A percentile compares a stretch with the other conserved stretches of the same genome.
Conservation (phyloP, 2,888 invertebrate genomes). For the Spodoptera picta region DNA sequence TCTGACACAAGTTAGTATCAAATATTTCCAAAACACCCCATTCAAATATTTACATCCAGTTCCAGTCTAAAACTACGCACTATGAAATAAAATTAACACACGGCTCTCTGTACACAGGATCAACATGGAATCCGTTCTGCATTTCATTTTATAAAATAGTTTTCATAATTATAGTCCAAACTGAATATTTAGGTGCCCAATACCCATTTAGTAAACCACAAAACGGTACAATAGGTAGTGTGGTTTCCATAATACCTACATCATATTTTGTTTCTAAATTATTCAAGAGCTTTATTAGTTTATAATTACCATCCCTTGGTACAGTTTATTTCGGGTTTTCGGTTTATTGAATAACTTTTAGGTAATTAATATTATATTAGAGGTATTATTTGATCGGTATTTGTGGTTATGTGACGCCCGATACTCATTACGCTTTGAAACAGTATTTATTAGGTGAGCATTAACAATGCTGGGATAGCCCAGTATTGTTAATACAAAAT, state of each 20-base stretch:
- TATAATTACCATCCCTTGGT: conserved; percentile 18
- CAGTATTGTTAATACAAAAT: too few species aligned
- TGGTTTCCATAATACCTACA: conserved; percentile 15
- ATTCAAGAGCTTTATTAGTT: conserved; percentile 30
- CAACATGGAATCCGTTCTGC: not conserved
- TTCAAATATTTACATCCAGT: too few species aligned
- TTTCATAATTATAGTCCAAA: not conserved
- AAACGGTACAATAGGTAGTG: conserved; percentile 13
- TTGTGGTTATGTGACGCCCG: conserved; percentile 1
- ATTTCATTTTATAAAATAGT: conserved; percentile 1
- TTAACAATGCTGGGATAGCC: not conserved
- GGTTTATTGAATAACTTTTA: conserved; percentile 17
- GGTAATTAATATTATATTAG: conserved; percentile 19
- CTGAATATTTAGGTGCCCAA: conserved; percentile 13
- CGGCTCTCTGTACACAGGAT: too few species aligned
- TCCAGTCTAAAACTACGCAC: too few species aligned
- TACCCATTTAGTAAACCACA: conserved; percentile 26
- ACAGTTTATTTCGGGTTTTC: conserved; percentile 11
- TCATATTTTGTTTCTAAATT: conserved; percentile 29
- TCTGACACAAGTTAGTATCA: too few species aligned
- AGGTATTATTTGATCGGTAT: conserved; percentile 29
- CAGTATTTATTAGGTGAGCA: conserved; percentile 3
- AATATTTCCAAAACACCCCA: too few species aligned
- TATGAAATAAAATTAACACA: too few species aligned
- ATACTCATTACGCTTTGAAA: conserved; percentile 1